Percentiles rank a stretch among this genome's conserved stretches.
Evolutionary conservation across 2,797 vertebrate genomes (phyloP).

Genomic region (Notoglanidium macrostoma): DNA sequence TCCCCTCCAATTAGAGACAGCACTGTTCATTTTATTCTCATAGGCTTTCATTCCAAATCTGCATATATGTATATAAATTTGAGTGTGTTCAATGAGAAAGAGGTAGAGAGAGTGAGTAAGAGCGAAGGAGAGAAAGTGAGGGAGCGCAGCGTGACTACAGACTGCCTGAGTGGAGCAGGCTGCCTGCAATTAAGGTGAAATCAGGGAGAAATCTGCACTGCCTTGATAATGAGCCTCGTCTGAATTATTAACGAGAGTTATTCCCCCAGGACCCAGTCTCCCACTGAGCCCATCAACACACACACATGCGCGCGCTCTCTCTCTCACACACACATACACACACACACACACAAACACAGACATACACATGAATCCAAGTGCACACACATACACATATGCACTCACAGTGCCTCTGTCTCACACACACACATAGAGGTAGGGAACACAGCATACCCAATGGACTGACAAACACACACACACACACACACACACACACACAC

Average conservation of each 20-base stretch:
- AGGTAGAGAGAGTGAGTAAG: constrained; percentile 58
- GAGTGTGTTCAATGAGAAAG: constrained; percentile 23
- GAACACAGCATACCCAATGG: constrained; percentile 21
- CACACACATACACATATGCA: constrained; percentile 7
- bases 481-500: constrained; percentile 46
- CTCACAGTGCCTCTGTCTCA: not conserved
- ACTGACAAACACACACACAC: constrained; percentile 41
- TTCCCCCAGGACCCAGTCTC: constrained; percentile 78
- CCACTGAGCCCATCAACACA: constrained; percentile 76
- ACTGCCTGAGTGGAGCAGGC: constrained; percentile 79
- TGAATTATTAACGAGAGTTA: constrained; percentile 86
- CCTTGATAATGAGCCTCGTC: constrained; percentile 85
- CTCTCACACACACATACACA: constrained; percentile 49
- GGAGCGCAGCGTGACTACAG: constrained; percentile 77
- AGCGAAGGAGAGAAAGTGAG: constrained; percentile 66
- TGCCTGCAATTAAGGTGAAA: constrained; percentile 85
- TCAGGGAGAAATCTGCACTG: constrained; percentile 84
- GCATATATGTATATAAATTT: constrained; percentile 29
- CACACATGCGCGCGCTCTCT: constrained; percentile 51
- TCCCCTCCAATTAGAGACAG: constrained; percentile 1
- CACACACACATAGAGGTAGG: not conserved
- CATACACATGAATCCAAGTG: constrained; percentile 5
- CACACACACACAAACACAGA: constrained; percentile 17
- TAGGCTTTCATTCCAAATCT: constrained; percentile 14
- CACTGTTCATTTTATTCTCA: constrained; percentile 11